Conservation (phyloP, 2,888 invertebrate species). For the Perithous albicinctus region DNA sequence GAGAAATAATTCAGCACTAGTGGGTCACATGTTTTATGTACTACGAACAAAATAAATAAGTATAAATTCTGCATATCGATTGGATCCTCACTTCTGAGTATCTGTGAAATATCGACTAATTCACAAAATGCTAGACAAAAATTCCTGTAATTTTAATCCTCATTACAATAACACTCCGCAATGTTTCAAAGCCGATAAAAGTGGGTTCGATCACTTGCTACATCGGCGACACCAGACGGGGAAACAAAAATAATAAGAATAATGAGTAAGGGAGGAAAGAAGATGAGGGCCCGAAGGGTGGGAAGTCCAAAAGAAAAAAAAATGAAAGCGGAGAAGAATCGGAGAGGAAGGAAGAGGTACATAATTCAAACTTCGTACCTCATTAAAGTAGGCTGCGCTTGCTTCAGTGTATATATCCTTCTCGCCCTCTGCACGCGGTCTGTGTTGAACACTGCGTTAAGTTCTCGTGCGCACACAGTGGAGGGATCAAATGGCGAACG, state of each 20-base stretch:
- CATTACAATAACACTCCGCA: conserved; percentile 33
- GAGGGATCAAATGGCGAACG: conserved; percentile 75
- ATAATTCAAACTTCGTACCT: conserved; percentile 82
- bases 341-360: conserved; percentile 72
- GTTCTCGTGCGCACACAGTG: conserved; percentile 49
- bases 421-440: conserved; percentile 46
- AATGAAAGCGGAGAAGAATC: conserved; percentile 34
- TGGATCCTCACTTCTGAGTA: no score
- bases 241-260: conserved; percentile 21
- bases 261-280: background rate
- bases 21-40: no score
- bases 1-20: no score
- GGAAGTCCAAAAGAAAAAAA: conserved; percentile 2
- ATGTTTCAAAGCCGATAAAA: conserved; percentile 49
- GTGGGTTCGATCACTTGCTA: background rate
- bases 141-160: conserved; percentile 24
- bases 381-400: conserved; percentile 79
- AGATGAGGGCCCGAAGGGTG: conserved; percentile 13
- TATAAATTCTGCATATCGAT: no score
- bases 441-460: conserved; percentile 37
- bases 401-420: conserved; percentile 70
- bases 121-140: background rate
- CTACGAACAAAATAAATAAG: no score
- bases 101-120: no score
- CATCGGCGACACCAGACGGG: conserved; percentile 1